These are phyloP conservation scores for Nannoperca australis DNA, from an alignment of 2,797 vertebrate genomes.

Conservation along the genomic window DNA sequence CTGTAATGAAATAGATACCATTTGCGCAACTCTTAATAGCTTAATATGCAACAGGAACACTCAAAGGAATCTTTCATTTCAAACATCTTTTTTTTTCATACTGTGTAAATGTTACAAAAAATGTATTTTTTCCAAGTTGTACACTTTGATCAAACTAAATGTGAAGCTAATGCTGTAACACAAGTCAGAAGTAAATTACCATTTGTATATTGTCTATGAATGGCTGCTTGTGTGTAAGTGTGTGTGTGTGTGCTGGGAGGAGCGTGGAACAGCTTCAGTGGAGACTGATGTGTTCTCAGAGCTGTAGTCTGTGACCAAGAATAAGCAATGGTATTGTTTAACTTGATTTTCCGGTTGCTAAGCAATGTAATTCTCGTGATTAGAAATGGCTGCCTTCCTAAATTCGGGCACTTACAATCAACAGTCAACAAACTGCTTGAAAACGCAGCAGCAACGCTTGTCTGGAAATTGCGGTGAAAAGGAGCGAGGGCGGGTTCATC, in stretches of 20 bases:
- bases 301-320: conserved; percentile 81
- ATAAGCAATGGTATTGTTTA: conserved; percentile 86
- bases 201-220: conserved; percentile 71
- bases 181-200: conserved; percentile 77
- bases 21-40: conserved; percentile 79
- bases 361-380: conserved; percentile 88
- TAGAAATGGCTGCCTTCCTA: conserved; percentile 87
- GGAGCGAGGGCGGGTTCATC: conserved; percentile 33
- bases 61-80: conserved; percentile 74
- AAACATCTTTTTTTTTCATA: conserved; percentile 56
- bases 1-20: conserved; percentile 84
- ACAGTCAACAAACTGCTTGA: conserved; percentile 85
- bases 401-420: conserved; percentile 86
- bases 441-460: conserved; percentile 72
- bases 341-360: conserved; percentile 88
- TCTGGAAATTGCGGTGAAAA: conserved; percentile 69
- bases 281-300: conserved; percentile 78
- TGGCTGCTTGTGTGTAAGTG: conserved; percentile 49
- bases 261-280: conserved; percentile 76
- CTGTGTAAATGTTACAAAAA: conserved; percentile 36
- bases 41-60: conserved; percentile 79
- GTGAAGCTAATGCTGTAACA: conserved; percentile 75
- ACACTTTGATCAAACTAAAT: conserved; percentile 80
- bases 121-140: conserved; percentile 51
- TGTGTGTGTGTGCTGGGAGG: conserved; percentile 57